Evolutionary conservation across 2,888 invertebrate species (phyloP).

Genomic region (Cephus sareptanus): DNA sequence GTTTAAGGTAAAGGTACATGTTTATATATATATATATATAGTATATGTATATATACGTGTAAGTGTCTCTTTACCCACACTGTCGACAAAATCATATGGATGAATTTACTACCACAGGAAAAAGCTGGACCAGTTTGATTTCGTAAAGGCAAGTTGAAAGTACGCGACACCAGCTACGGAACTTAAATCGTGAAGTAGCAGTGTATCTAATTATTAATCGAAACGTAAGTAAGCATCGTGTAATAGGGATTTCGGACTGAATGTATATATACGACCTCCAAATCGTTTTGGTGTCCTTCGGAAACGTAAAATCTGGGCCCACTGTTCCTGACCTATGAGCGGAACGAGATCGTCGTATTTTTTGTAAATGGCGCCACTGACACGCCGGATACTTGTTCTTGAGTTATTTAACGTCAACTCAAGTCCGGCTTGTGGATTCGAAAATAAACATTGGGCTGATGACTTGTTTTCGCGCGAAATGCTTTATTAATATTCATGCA

Average conservation of each 20-base stretch:
- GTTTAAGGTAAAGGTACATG: neutral
- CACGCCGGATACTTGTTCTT: neutral
- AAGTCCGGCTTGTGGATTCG: neutral
- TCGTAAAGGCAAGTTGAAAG: conserved; percentile 20
- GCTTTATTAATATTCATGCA: neutral
- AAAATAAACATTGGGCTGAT: neutral
- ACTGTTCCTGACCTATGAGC: conserved; percentile 18
- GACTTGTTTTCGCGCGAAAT: neutral
- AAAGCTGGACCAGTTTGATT: conserved; percentile 21
- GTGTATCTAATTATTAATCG: neutral
- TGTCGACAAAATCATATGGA: neutral
- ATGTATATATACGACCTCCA: conserved; percentile 12
- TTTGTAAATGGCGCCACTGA: conserved; percentile 3
- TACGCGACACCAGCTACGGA: conserved; percentile 11
- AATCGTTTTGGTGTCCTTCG: conserved; percentile 13
- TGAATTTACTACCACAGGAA: conserved; percentile 4
- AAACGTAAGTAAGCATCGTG: conserved; percentile 4
- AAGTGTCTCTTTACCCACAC: neutral
- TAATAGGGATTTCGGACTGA: conserved; percentile 11
- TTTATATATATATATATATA: neutral
- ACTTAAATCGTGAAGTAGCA: conserved; percentile 3
- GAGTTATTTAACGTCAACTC: neutral
- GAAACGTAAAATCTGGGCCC: neutral
- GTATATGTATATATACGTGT: neutral
- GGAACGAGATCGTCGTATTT: conserved; percentile 6